Conservation (phyloP, 2,797 vertebrate species). For the Gastrophryne carolinensis region DNA sequence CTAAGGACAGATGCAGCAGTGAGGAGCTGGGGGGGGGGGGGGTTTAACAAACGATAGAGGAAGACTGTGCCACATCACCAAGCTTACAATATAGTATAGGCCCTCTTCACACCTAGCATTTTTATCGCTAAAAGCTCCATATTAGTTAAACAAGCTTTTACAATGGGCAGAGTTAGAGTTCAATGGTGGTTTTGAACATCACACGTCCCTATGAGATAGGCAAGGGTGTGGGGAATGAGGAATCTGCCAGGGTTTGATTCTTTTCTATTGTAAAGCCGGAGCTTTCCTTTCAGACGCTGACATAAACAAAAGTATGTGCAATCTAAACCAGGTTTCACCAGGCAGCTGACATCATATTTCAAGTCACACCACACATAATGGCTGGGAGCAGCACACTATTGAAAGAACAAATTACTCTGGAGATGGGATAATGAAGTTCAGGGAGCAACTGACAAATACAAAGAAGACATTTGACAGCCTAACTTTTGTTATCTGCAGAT, state of each 20-base stretch:
- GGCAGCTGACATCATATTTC: constrained; percentile 36
- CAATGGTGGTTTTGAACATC: too few relatives aligned
- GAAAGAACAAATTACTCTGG: background rate
- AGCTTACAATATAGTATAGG: too few relatives aligned
- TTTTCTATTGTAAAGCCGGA: constrained; percentile 12
- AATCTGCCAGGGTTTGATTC: background rate
- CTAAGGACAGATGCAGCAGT: too few relatives aligned
- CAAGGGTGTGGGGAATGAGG: constrained; percentile 17
- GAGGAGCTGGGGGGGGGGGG: too few relatives aligned
- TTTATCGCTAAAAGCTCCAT: too few relatives aligned
- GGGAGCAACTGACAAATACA: background rate
- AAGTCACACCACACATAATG: constrained; percentile 17
- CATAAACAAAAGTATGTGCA: constrained; percentile 32
- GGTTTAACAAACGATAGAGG: too few relatives aligned
- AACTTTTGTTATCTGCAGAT: background rate
- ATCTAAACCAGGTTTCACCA: constrained; percentile 12
- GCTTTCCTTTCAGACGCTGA: constrained; percentile 20
- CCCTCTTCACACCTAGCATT: too few relatives aligned
- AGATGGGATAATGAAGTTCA: constrained; percentile 17
- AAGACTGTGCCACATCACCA: too few relatives aligned
- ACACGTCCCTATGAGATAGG: too few relatives aligned
- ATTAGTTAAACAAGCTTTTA: too few relatives aligned
- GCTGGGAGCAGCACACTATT: background rate
- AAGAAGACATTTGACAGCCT: background rate
- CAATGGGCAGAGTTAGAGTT: too few relatives aligned